Evolutionary conservation across 2,113 vertebrate species (phyloP).

Genomic region (Hemiscyllium ocellatum): DNA sequence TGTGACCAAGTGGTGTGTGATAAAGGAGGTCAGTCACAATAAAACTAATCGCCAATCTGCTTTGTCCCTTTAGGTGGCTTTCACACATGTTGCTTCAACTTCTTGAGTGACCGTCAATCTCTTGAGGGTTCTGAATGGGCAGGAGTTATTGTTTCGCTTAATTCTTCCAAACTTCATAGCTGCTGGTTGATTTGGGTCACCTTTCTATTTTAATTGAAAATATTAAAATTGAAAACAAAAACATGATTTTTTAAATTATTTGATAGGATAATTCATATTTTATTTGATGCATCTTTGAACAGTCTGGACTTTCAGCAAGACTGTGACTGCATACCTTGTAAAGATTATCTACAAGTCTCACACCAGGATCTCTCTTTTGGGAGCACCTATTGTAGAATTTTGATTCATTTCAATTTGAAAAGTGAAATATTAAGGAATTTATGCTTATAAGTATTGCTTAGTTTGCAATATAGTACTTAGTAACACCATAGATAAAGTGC

Average conservation of each 20-base stretch:
- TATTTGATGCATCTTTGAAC: slow-evolving; percentile 15
- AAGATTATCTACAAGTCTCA: slow-evolving; percentile 8
- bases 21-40: background rate
- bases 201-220: slow-evolving; percentile 13
- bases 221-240: background rate
- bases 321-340: background rate
- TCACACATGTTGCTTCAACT: background rate
- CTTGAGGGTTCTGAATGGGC: background rate
- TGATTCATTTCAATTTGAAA: background rate
- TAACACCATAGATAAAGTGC: background rate
- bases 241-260: background rate
- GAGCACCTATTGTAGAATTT: background rate
- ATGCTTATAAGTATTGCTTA: background rate
- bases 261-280: background rate
- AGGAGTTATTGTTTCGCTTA: background rate
- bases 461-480: background rate
- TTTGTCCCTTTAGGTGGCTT: slow-evolving; percentile 11
- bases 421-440: background rate
- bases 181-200: background rate
- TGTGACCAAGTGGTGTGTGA: background rate
- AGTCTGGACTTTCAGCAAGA: background rate
- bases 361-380: background rate
- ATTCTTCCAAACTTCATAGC: background rate
- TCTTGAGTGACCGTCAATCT: background rate
- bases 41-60: background rate